Evolutionary conservation across 2,888 invertebrate species (phyloP), one percentile per base, ranked within the genome.

Genomic region (Ethmia dodecea): DNA sequence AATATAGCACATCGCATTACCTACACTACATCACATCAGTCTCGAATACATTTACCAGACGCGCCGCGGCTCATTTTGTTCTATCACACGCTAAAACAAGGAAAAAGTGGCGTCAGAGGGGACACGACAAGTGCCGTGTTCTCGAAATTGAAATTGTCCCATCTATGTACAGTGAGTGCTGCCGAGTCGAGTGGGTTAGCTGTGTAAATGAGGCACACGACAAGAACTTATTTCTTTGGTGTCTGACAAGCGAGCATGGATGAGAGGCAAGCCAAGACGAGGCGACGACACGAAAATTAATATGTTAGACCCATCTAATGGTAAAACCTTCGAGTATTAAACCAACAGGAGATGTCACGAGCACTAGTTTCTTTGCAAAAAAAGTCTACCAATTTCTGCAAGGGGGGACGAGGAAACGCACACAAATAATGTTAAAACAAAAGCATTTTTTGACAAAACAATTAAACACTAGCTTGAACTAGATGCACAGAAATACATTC

Each of bases 1-100:
- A 62, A 66, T 64, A 72, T 61, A 71, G 66, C 65, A 67, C 65
- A 63, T 64, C 64, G 64, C 61, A 60, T 59, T 51, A 54, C 48
- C 52, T 52, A 55, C 63, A 55, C 45, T 45, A 58, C 52, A 67
- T 67, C 64, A 71, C 72, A 69, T 76, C 76, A 77, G 76, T 76
- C 76, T 75, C 73, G 22, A 22, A n/a, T 22, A 22, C n/a, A n/a
- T 22, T 22, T n/a, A 22, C 2, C 8, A 22, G 8, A 22, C 9
- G 22, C 22, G 22, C 8, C 3, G 22, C 22, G 9, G n/a, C n/a
- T 3, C 22, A 22, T 22, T 22, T 22, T 22, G 22, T 22, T 22
- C 22, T 22, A 22, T 22, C 22, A 22, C 22, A 22, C 22, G n/a
- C n/a, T n/a, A 22, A 22, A 22, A 22, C n/a, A n/a, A 22, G 3